Evolutionary conservation across 2,113 vertebrate genomes (phyloP).

Genomic region (Gymnobelideus leadbeateri): DNA sequence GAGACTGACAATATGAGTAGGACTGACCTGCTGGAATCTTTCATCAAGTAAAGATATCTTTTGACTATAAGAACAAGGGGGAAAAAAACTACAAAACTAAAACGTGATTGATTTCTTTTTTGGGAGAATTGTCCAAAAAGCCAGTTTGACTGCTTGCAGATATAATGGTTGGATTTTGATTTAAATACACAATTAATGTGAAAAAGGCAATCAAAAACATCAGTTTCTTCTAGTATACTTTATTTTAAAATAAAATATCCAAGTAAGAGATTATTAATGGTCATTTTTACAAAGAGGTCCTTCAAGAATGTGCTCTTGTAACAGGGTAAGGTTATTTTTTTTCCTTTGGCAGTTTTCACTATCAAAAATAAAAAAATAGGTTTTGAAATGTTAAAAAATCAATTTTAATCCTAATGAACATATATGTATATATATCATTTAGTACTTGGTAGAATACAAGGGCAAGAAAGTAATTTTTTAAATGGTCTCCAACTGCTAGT

Average conservation of each 20-base stretch:
- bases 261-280: conserved; percentile 49
- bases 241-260: conserved; percentile 25
- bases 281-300: conserved; percentile 58
- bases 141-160: conserved; percentile 52
- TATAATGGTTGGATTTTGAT: conserved; percentile 59
- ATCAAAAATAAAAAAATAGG: conserved; percentile 23
- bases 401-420: conserved; percentile 8
- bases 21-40: not conserved
- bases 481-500: not conserved
- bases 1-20: not conserved
- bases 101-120: not conserved
- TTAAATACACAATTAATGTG: conserved; percentile 61
- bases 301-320: conserved; percentile 20
- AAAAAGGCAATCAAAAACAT: not conserved
- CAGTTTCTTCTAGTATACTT: not conserved
- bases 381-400: conserved; percentile 24
- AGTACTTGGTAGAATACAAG: not conserved
- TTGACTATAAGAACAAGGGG: not conserved
- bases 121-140: conserved; percentile 48
- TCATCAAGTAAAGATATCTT: conserved; percentile 1
- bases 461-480: conserved; percentile 18
- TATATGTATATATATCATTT: conserved; percentile 8
- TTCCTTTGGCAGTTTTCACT: conserved; percentile 43
- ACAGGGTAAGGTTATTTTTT: not conserved
- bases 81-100: conserved; percentile 12